Conservation (phyloP, 1,140 invertebrate species). For the Teleogryllus occipitalis region DNA sequence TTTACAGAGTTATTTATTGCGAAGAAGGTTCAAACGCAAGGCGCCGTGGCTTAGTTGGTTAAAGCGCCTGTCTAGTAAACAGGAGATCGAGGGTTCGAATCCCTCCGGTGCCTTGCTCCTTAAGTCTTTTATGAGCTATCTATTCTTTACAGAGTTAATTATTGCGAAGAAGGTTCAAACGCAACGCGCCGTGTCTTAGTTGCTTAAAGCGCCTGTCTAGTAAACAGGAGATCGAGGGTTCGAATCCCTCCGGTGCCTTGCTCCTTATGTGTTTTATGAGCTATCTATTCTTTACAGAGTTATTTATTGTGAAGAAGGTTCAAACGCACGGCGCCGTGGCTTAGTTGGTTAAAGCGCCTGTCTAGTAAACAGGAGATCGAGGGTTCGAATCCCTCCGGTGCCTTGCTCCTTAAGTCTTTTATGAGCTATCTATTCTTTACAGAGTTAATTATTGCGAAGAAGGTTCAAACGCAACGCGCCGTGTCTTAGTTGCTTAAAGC, state of each 20-base stretch:
- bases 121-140: too few species aligned
- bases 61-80: slow-evolving; percentile 60
- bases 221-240: slow-evolving; percentile 56
- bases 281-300: too few species aligned
- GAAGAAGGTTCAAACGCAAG: too few species aligned
- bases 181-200: slow-evolving; percentile 57
- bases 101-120: slow-evolving; percentile 52
- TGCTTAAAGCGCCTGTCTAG: slow-evolving; percentile 59
- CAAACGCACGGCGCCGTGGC: slow-evolving; percentile 55
- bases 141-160: too few species aligned
- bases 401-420: too few species aligned
- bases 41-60: slow-evolving; percentile 58
- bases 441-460: too few species aligned
- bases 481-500: slow-evolving; percentile 59
- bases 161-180: too few species aligned
- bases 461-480: too few species aligned
- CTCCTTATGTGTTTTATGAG: too few species aligned
- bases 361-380: slow-evolving; percentile 58
- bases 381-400: slow-evolving; percentile 54
- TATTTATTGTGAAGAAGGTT: too few species aligned
- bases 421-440: too few species aligned
- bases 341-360: slow-evolving; percentile 60
- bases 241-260: slow-evolving; percentile 54
- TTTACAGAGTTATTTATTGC: too few species aligned
- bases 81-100: slow-evolving; percentile 55